phyloP scores from a whole-genome alignment of 1,140 invertebrate species.

The Papilio aristodemus region DNA sequence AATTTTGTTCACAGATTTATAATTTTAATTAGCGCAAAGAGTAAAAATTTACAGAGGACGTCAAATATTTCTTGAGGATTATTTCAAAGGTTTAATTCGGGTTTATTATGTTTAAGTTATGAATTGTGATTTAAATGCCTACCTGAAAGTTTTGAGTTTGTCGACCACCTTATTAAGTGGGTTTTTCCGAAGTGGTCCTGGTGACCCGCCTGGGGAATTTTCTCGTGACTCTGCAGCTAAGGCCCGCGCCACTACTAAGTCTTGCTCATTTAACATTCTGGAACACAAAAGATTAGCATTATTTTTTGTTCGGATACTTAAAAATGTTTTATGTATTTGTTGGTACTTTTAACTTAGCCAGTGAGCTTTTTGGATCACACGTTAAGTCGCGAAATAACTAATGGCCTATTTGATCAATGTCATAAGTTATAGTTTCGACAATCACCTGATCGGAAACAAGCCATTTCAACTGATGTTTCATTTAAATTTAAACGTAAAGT shows the following conservation, averaged over 20 bases:
- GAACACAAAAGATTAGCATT: constrained; percentile 36
- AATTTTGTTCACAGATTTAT: no score
- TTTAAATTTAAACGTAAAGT: neutral
- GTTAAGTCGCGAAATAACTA: neutral
- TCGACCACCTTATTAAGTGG: constrained; percentile 75
- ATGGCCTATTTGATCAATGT: constrained; percentile 10
- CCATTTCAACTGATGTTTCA: constrained; percentile 2
- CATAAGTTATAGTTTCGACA: constrained; percentile 19
- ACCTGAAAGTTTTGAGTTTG: constrained; percentile 82
- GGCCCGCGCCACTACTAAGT: constrained; percentile 83
- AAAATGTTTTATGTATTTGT: neutral
- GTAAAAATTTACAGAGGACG: constrained; percentile 1
- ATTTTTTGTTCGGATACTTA: neutral
- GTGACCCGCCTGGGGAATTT: constrained; percentile 80
- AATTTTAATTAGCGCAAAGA: no score
- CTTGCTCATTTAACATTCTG: constrained; percentile 83
- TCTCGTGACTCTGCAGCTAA: constrained; percentile 81
- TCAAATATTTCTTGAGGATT: no score
- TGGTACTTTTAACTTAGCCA: no score
- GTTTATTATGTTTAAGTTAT: neutral
- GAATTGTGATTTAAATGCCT: constrained; percentile 30
- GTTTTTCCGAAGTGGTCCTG: constrained; percentile 79
- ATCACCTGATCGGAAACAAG: neutral
- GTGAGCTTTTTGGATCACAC: no score
- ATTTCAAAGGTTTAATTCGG: neutral